Conservation (phyloP, 2,113 vertebrate species). For the Hepsetus odoe region DNA sequence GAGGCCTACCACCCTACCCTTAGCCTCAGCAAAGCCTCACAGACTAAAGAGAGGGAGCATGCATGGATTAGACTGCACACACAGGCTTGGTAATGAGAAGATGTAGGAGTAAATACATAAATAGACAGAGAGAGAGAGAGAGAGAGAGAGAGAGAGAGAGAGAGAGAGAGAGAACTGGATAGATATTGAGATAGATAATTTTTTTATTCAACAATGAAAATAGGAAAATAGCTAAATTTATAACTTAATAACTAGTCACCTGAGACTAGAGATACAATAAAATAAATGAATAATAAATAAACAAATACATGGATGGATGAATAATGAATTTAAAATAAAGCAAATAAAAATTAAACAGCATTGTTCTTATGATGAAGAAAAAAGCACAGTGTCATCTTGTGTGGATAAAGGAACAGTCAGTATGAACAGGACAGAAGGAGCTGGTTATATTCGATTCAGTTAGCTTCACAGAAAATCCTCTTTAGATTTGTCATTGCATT, state of each 20-base stretch:
- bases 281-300: neutral
- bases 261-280: too few species aligned
- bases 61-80: neutral
- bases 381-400: too few species aligned
- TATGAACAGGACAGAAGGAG: neutral
- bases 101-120: neutral
- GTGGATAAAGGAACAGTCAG: too few species aligned
- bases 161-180: neutral
- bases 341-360: too few species aligned
- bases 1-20: conserved; percentile 43
- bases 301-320: neutral
- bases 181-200: neutral
- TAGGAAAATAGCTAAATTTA: too few species aligned
- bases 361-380: too few species aligned
- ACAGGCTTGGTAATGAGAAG: neutral
- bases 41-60: neutral
- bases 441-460: neutral
- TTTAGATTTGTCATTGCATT: neutral
- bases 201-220: too few species aligned
- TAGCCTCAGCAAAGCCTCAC: conserved; percentile 4
- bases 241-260: neutral
- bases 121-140: neutral
- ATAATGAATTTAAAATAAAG: too few species aligned
- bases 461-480: neutral
- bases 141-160: neutral